Percentiles rank a stretch among this genome's conserved stretches.
Conservation (phyloP, 2,888 invertebrate genomes). For the Ormyrus thymus region DNA sequence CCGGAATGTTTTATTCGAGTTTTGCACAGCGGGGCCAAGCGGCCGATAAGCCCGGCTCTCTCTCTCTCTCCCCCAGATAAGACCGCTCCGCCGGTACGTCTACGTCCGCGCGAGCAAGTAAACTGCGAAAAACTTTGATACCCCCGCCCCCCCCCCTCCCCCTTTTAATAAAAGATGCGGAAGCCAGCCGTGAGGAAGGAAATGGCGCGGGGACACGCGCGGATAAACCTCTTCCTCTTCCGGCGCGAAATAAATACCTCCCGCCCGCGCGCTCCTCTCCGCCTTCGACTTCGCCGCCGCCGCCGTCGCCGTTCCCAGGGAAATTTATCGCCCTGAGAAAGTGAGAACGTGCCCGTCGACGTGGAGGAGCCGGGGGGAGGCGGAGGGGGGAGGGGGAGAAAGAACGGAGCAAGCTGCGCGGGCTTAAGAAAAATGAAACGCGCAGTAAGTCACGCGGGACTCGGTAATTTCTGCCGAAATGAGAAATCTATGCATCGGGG, state of each 20-base stretch:
- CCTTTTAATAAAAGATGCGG: constrained; percentile 52
- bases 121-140: constrained; percentile 38
- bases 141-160: no score
- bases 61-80: background rate
- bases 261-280: constrained; percentile 10
- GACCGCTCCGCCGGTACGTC: background rate
- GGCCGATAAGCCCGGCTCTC: background rate
- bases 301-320: background rate
- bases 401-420: background rate
- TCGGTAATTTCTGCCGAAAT: constrained; percentile 14
- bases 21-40: constrained; percentile 6
- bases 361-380: no score
- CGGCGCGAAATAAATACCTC: constrained; percentile 36
- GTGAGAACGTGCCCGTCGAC: constrained; percentile 51
- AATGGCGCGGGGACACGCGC: constrained; percentile 34
- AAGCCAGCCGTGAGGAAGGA: constrained; percentile 13
- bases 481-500: constrained; percentile 2
- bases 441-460: constrained; percentile 37
- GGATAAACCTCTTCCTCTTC: constrained; percentile 23
- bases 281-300: background rate
- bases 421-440: constrained; percentile 44
- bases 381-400: background rate
- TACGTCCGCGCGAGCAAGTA: background rate
- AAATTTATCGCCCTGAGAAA: constrained; percentile 52
- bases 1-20: constrained; percentile 15